Conservation (phyloP, 2,113 vertebrate species). For the Caracal caracal region DNA sequence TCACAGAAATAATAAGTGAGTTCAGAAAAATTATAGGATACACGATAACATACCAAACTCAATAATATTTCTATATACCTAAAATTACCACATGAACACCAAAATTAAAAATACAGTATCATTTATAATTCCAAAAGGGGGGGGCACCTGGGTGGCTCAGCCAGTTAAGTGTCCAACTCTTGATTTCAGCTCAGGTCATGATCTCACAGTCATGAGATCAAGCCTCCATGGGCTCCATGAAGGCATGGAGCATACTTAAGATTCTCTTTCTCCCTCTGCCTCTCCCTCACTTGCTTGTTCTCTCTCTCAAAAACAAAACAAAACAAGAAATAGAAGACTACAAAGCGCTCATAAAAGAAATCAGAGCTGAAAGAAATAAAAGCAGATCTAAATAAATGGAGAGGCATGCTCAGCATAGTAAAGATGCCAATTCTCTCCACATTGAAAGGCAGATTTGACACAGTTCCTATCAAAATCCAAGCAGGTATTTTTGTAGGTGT, state of each 20-base stretch:
- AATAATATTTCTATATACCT: not conserved
- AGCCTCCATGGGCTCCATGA: too few relatives aligned
- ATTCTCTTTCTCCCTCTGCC: too few relatives aligned
- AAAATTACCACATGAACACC: not conserved
- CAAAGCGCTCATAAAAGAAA: not conserved
- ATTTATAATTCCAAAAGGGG: not conserved
- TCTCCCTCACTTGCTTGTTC: too few relatives aligned
- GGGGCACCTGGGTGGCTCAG: too few relatives aligned
- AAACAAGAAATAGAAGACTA: not conserved
- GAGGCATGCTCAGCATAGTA: not conserved
- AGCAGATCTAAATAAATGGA: not conserved
- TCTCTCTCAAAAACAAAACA: too few relatives aligned
- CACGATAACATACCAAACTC: not conserved
- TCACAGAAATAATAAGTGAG: not conserved
- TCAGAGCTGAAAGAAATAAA: not conserved
- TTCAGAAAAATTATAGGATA: not conserved
- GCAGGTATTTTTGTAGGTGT: not conserved
- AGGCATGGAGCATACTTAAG: too few relatives aligned
- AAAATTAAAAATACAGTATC: not conserved
- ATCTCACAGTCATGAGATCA: too few relatives aligned
- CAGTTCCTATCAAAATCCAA: not conserved
- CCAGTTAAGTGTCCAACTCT: too few relatives aligned
- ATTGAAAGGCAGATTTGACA: not conserved
- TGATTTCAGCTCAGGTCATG: too few relatives aligned
- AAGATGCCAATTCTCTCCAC: not conserved